Evolutionary conservation across 2,888 invertebrate genomes (phyloP).

Genomic region (Ernsta delagoae): DNA sequence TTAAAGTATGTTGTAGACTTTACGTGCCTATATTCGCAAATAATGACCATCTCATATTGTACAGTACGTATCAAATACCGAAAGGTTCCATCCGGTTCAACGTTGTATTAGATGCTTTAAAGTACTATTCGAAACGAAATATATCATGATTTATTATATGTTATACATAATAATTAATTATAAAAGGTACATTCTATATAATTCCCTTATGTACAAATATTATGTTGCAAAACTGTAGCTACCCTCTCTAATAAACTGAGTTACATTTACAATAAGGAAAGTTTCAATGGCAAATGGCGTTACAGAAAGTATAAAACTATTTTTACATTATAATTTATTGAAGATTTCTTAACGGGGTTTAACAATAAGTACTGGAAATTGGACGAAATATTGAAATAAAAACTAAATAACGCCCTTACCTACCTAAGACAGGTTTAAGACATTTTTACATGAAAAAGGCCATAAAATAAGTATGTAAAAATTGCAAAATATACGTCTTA

Average conservation of each 20-base stretch:
- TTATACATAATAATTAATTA: too few relatives aligned
- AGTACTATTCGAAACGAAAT: too few relatives aligned
- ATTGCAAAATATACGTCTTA: conserved; percentile 3
- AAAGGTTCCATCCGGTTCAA: too few relatives aligned
- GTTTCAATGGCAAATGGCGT: not conserved
- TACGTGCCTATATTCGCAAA: too few relatives aligned
- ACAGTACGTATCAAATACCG: too few relatives aligned
- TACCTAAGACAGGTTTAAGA: conserved; percentile 22
- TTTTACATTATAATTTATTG: not conserved
- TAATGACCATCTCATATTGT: too few relatives aligned
- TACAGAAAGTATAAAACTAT: not conserved
- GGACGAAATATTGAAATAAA: conserved; percentile 6
- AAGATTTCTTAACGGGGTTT: not conserved
- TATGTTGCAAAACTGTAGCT: conserved; percentile 2
- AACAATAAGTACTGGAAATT: conserved; percentile 2
- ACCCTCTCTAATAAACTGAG: conserved; percentile 1
- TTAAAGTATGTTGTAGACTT: too few relatives aligned
- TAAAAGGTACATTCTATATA: not conserved
- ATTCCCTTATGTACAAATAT: not conserved
- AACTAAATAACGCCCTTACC: conserved; percentile 25
- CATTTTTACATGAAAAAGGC: conserved; percentile 14
- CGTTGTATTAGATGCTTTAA: too few relatives aligned
- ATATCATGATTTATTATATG: too few relatives aligned
- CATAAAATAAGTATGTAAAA: conserved; percentile 11
- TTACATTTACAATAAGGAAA: not conserved